A percentile compares a stretch with the other conserved stretches of the same genome.
phyloP scores from a whole-genome alignment of 2,113 vertebrate genomes.

The Myotis davidii region DNA sequence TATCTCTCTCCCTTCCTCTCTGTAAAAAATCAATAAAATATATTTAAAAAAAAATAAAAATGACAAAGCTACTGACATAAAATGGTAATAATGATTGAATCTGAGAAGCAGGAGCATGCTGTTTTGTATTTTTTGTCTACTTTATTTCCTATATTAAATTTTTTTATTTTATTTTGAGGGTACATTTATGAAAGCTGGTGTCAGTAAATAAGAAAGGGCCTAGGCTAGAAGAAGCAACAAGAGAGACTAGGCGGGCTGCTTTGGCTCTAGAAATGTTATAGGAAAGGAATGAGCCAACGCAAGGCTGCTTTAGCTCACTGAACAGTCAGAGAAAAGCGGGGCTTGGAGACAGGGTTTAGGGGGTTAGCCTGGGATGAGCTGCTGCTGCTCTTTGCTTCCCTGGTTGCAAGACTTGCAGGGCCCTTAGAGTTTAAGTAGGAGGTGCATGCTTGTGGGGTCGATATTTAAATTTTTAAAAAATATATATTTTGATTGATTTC shows the following conservation, averaged over 20 bases:
- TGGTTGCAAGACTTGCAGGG: neutral
- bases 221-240: neutral
- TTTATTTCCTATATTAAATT: neutral
- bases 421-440: neutral
- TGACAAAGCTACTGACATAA: neutral
- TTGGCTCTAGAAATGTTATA: neutral
- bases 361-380: neutral
- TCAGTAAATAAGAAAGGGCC: neutral
- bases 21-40: too few relatives aligned
- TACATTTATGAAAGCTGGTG: neutral
- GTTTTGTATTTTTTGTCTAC: constrained; percentile 14
- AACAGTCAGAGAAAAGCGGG: neutral
- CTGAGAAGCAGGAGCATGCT: neutral
- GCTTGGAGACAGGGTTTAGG: neutral
- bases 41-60: too few relatives aligned
- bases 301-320: neutral
- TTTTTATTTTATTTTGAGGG: neutral
- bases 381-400: neutral
- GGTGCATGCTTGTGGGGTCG: neutral
- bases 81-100: neutral
- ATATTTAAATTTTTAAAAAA: neutral
- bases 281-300: neutral
- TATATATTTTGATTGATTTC: neutral
- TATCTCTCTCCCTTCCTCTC: too few relatives aligned
- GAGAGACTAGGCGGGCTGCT: neutral